These are phyloP conservation scores for Lutjanus argentimaculatus DNA, from an alignment of 2,797 vertebrate species.

Conservation along the genomic window DNA sequence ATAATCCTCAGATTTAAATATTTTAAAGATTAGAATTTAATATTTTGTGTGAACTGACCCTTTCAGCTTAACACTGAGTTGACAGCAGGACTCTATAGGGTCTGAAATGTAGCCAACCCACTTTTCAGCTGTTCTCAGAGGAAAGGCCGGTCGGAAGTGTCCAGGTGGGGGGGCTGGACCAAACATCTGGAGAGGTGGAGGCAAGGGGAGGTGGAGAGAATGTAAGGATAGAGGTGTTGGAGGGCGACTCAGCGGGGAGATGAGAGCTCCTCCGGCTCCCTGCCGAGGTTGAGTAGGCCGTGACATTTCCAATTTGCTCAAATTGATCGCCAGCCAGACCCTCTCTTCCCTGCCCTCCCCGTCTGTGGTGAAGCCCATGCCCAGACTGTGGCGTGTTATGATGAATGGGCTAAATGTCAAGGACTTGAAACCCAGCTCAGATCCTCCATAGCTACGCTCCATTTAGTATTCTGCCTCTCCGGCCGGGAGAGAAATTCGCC, in stretches of 20 bases:
- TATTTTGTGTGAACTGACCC: background rate
- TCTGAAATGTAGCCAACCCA: constrained; percentile 14
- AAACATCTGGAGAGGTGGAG: constrained; percentile 80
- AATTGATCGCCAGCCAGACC: constrained; percentile 85
- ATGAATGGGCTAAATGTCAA: constrained; percentile 86
- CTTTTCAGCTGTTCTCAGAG: constrained; percentile 19
- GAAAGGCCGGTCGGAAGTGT: constrained; percentile 38
- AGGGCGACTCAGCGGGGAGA: constrained; percentile 75
- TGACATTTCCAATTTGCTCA: constrained; percentile 88
- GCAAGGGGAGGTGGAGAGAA: constrained; percentile 43
- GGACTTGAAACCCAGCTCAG: constrained; percentile 80
- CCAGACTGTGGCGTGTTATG: constrained; percentile 78
- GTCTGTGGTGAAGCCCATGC: constrained; percentile 74
- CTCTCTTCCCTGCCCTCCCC: constrained; percentile 71
- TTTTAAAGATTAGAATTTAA: background rate
- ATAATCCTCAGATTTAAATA: background rate
- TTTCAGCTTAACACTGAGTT: background rate
- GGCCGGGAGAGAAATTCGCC: constrained; percentile 51
- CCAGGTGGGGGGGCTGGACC: constrained; percentile 50
- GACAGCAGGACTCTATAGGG: constrained; percentile 8
- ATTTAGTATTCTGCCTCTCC: constrained; percentile 72
- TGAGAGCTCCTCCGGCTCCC: constrained; percentile 81
- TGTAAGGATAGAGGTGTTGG: constrained; percentile 70
- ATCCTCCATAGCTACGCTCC: constrained; percentile 68
- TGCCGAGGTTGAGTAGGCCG: constrained; percentile 84